phyloP scores from a whole-genome alignment of 2,113 vertebrate species.

The Cricetomys ansorgei region DNA sequence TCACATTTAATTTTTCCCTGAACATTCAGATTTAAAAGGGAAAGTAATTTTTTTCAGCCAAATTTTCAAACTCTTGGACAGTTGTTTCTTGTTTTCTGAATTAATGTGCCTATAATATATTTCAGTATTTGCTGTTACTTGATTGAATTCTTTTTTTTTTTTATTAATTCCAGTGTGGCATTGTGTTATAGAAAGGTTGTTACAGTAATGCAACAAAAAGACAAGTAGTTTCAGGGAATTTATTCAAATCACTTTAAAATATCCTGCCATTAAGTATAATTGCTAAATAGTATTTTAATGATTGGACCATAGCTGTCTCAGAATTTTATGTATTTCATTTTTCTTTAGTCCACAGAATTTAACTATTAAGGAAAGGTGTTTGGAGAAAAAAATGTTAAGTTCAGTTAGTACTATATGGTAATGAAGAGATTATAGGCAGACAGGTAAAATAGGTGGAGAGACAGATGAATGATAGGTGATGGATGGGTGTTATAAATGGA shows the following conservation, averaged over 20 bases:
- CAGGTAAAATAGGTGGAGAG: neutral
- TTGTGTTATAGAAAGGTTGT: neutral
- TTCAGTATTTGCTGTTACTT: neutral
- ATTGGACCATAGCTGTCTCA: constrained; percentile 27
- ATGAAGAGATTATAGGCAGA: neutral
- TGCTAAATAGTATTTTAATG: constrained; percentile 25
- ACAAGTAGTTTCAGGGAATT: neutral
- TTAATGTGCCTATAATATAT: neutral
- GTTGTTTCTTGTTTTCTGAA: constrained; percentile 11
- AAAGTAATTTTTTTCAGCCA: constrained; percentile 1
- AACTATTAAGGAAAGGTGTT: constrained; percentile 38
- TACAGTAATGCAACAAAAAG: neutral
- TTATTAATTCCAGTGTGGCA: neutral
- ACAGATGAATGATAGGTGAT: neutral
- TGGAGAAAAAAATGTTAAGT: neutral
- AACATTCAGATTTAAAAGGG: neutral
- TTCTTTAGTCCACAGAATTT: constrained; percentile 29
- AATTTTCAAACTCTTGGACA: neutral
- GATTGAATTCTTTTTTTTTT: constrained; percentile 13
- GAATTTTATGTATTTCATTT: constrained; percentile 21
- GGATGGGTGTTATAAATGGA: neutral
- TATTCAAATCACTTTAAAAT: constrained; percentile 41
- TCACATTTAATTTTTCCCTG: neutral
- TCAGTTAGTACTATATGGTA: neutral
- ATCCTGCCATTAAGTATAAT: neutral